Evolutionary conservation across 2,888 invertebrate species (phyloP), one percentile per base, ranked within the genome.

Genomic region (Cephus runcator): DNA sequence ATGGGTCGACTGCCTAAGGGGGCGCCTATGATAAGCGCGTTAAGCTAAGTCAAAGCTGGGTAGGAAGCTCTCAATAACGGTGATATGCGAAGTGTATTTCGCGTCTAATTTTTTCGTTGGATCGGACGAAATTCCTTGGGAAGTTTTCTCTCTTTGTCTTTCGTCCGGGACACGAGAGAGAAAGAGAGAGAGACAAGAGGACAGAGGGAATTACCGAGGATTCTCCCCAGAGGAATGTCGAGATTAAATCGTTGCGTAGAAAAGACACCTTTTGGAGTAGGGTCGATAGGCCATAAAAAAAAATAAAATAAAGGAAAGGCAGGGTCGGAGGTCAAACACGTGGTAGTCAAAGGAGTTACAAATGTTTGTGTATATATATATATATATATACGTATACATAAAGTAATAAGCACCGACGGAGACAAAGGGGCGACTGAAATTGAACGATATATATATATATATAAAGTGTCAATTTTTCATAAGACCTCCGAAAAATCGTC

Each of bases 401-500:
- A n/a, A 12, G 56, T 30, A 23, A 71, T 30, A 15, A 34, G 71
- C 75, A 71, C 34, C 40, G 77, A 75, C 75, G 56, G 73, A 77
- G 75, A 74, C 71, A 76, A 71, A 35, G 73, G 69, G 12, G 12
- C 3, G 12, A 35, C 35, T 12, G 69, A 79, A 74, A n/a, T 75
- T 69, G 75, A 75, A 75, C 73, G 30, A 75, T 15, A 78, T 56
- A 74, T 68, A 76, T 76, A 77, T 73, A 69, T 33, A 0, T 11
- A 34, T 35, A 75, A 76, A 56, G 73, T 76, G 75, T 77, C 75
- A 73, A 76, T 73, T 75, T 12, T 56, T 69, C 33, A 76, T 79
- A 76, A 78, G 76, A 77, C 76, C 73, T 73, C 71, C 69, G 76
- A 78, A 76, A 75, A 79, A 75, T 74, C 69, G 75, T 75, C 77